A percentile compares a stretch with the other conserved stretches of the same genome.
These are phyloP conservation scores for Bucorvus abyssinicus DNA, from an alignment of 2,797 vertebrate genomes.

Conservation along the genomic window DNA sequence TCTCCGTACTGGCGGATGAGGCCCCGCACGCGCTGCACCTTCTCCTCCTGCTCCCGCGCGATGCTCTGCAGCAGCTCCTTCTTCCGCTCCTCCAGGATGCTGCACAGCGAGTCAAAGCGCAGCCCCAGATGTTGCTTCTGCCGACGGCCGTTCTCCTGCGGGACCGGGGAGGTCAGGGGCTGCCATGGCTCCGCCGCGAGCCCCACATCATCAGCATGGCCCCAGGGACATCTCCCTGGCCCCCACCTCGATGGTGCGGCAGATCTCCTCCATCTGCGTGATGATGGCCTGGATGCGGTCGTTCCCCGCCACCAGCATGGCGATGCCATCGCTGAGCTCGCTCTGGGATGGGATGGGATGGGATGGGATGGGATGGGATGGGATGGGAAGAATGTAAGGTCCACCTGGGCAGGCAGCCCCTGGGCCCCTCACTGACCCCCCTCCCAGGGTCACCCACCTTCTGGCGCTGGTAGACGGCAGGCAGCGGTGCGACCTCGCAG, in stretches of 20 bases:
- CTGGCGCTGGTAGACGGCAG: conserved; percentile 82
- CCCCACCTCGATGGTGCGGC: conserved; percentile 84
- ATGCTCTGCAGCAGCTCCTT: conserved; percentile 83
- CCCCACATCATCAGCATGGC: background rate
- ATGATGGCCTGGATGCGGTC: conserved; percentile 88
- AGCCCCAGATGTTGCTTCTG: conserved; percentile 82
- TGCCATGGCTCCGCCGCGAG: rapidly evolving
- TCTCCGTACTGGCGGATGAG: conserved; percentile 84
- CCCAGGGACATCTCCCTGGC: background rate
- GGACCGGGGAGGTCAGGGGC: rapidly evolving
- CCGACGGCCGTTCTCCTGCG: conserved; percentile 82
- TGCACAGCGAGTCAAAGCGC: conserved; percentile 79
- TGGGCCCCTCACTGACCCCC: rapidly evolving
- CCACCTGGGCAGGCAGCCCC: rapidly evolving
- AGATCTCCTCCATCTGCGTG: conserved; percentile 88
- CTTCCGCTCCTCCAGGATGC: conserved; percentile 87
- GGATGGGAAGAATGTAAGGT: background rate
- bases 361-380: background rate
- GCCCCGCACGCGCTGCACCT: conserved; percentile 78
- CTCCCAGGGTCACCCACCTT: conserved; percentile 72
- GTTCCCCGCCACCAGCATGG: conserved; percentile 86
- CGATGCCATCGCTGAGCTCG: conserved; percentile 87
- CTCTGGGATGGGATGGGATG: conserved; percentile 61
- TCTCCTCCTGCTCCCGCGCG: conserved; percentile 81
- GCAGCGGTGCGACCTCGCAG: conserved; percentile 88